Percentiles rank a stretch among this genome's conserved stretches.
phyloP scores from a whole-genome alignment of 2,113 vertebrate genomes.

The Aythya baeri region DNA sequence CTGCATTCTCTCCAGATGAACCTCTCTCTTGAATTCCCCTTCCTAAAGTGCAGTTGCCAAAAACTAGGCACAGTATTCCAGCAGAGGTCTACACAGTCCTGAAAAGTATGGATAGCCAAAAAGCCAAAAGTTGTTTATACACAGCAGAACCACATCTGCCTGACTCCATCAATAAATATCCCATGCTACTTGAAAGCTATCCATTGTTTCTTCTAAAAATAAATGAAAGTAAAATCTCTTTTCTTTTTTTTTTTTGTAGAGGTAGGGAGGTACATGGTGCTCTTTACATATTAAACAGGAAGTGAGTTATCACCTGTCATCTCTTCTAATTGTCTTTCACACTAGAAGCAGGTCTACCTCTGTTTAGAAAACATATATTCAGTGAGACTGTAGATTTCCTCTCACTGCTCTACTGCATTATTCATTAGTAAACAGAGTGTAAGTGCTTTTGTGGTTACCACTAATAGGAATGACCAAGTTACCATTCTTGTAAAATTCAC shows the following conservation, averaged over 20 bases:
- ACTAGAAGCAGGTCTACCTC: not conserved
- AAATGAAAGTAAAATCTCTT: not conserved
- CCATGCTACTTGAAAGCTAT: not conserved
- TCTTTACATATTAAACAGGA: not conserved
- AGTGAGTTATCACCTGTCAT: not conserved
- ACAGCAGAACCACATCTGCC: not conserved
- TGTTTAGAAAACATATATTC: not conserved
- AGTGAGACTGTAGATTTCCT: not conserved
- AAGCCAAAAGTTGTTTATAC: not conserved
- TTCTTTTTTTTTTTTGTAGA: not conserved
- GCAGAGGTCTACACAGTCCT: not conserved
- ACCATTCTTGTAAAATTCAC: not conserved
- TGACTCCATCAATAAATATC: not conserved
- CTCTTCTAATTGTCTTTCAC: not conserved
- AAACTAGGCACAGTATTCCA: not conserved
- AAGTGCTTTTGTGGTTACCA: not conserved
- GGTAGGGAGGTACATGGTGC: not conserved
- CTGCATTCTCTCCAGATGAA: fast-evolving
- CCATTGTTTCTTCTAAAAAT: not conserved
- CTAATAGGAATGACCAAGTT: not conserved
- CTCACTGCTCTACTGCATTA: not conserved
- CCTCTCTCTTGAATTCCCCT: not conserved
- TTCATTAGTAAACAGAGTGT: not conserved
- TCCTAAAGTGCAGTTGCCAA: not conserved
- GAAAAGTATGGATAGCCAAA: not conserved